phyloP scores from a whole-genome alignment of 1,140 invertebrate species.

The Dreissena rostriformis region DNA sequence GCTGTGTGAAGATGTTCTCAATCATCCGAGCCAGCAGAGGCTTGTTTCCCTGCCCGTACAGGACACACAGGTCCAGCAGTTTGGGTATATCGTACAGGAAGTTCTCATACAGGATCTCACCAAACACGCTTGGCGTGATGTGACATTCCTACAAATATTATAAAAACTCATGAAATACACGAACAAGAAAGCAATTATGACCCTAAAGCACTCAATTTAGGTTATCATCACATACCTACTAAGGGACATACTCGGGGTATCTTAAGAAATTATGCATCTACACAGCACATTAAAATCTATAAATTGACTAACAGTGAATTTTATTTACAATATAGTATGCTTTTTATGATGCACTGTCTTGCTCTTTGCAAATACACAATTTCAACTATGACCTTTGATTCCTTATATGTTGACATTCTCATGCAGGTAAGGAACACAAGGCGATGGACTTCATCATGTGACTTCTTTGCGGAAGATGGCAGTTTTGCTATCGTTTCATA shows the following conservation, averaged over 20 bases:
- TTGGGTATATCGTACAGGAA: conserved; percentile 92
- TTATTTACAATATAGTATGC: no score
- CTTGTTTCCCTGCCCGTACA: conserved; percentile 87
- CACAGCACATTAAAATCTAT: no score
- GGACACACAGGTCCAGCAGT: conserved; percentile 89
- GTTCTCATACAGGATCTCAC: conserved; percentile 89
- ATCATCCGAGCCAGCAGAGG: conserved; percentile 86
- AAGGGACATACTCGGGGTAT: not conserved
- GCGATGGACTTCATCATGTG: conserved; percentile 84
- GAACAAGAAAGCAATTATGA: not conserved
- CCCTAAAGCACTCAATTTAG: not conserved
- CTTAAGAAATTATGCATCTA: not conserved
- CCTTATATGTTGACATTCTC: conserved; percentile 88
- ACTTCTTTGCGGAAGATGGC: conserved; percentile 79
- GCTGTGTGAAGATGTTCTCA: conserved; percentile 86
- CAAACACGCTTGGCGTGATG: conserved; percentile 86
- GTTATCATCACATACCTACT: no score
- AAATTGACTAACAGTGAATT: no score
- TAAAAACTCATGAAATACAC: conserved; percentile 32
- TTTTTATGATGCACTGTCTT: no score
- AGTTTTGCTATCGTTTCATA: conserved; percentile 84
- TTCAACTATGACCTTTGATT: conserved; percentile 84
- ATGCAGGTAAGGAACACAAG: conserved; percentile 87
- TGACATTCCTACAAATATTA: conserved; percentile 83
- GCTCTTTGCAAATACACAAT: no score